Conservation (phyloP, 1,140 invertebrate species). For the Drosophila novamexicana region DNA sequence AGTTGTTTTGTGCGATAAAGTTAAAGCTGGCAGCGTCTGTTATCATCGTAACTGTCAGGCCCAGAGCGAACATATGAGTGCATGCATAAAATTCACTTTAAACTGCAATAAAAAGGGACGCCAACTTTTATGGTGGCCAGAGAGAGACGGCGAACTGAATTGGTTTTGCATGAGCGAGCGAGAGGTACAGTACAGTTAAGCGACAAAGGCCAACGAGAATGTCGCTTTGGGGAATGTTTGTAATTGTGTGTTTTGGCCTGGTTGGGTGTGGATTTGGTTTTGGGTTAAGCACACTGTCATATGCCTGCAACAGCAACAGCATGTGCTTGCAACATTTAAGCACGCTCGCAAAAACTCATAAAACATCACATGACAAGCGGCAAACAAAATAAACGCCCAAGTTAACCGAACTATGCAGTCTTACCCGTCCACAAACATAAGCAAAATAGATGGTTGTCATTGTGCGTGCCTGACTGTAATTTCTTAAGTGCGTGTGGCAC, state of each 20-base stretch:
- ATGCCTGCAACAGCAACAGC: conserved; percentile 43
- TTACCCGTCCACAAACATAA: not conserved
- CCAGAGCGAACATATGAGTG: conserved; percentile 51
- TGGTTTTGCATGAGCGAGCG: conserved; percentile 13
- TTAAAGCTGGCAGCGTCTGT: conserved; percentile 44
- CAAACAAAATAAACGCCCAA: conserved; percentile 49
- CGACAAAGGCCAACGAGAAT: conserved; percentile 51
- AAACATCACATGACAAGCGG: conserved; percentile 54
- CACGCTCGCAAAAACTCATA: conserved; percentile 68
- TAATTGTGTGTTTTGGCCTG: conserved; percentile 62
- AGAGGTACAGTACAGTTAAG: conserved; percentile 46
- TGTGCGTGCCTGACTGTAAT: conserved; percentile 67
- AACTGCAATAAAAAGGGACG: conserved; percentile 77
- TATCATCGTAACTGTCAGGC: conserved; percentile 62
- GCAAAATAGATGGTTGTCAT: conserved; percentile 31
- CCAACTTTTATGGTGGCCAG: conserved; percentile 55
- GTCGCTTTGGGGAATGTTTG: conserved; percentile 66
- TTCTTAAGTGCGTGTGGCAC: conserved; percentile 68
- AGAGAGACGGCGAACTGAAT: not conserved
- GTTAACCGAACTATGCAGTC: conserved; percentile 64
- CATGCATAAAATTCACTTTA: conserved; percentile 70
- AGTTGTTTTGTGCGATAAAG: conserved; percentile 60
- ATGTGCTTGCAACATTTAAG: conserved; percentile 35
- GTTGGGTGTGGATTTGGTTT: not conserved
- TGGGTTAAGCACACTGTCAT: conserved; percentile 22